These are phyloP conservation scores for Hirtodrosophila histrioides DNA, from an alignment of 2,888 invertebrate species.

Conservation along the genomic window DNA sequence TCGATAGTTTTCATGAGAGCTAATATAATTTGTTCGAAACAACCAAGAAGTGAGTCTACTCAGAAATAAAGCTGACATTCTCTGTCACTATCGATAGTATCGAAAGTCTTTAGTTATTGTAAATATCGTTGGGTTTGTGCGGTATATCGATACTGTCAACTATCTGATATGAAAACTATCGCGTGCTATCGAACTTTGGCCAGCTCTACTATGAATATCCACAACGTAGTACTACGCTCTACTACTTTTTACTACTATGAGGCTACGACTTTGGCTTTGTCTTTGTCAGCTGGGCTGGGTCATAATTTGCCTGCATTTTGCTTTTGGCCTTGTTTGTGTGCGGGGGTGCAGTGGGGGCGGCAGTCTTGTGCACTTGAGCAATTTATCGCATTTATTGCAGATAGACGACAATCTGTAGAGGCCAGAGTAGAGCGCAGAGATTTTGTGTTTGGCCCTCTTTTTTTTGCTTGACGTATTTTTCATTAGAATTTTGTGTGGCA, in stretches of 20 bases:
- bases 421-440: no score
- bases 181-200: no score
- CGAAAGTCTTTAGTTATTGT: no score
- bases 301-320: conserved; percentile 75
- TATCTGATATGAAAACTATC: no score
- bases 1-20: no score
- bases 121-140: no score
- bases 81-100: no score
- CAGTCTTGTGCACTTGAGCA: conserved; percentile 64
- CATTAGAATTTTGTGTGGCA: conserved; percentile 58
- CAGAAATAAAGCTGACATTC: no score
- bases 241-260: conserved; percentile 37
- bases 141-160: no score
- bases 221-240: conserved; percentile 17
- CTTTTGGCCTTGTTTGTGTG: conserved; percentile 14
- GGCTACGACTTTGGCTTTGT: conserved; percentile 21
- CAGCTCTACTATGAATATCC: no score
- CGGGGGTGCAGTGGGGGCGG: background rate
- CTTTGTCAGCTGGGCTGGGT: conserved; percentile 19
- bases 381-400: conserved; percentile 71
- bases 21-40: no score
- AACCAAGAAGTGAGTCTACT: no score
- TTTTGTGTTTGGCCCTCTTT: conserved; percentile 9
- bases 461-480: conserved; percentile 53
- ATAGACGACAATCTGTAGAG: conserved; percentile 25